phyloP scores from a whole-genome alignment of 2,888 invertebrate genomes.

The Abrostola tripartita region DNA sequence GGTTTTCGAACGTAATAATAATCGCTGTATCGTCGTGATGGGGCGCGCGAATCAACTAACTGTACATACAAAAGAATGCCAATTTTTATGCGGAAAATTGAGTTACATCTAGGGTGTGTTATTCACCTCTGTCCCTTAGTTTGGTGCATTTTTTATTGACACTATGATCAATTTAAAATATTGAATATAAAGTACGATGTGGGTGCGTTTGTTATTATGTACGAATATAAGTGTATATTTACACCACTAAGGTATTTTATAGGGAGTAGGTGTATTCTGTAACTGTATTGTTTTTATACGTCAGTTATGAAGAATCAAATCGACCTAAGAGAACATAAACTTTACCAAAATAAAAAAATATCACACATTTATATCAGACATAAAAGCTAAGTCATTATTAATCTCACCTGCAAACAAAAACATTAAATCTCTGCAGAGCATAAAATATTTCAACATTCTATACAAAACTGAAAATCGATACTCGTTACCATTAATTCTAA shows the following conservation, averaged over 20 bases:
- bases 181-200: slow-evolving; percentile 48
- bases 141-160: slow-evolving; percentile 72
- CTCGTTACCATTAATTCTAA: slow-evolving; percentile 74
- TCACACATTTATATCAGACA: too few relatives aligned
- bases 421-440: slow-evolving; percentile 11
- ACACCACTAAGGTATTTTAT: slow-evolving; percentile 24
- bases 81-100: slow-evolving; percentile 86
- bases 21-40: slow-evolving; percentile 83
- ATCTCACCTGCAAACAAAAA: not conserved
- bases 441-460: slow-evolving; percentile 20
- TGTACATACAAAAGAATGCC: slow-evolving; percentile 83
- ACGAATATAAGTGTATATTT: slow-evolving; percentile 19
- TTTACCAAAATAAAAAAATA: too few relatives aligned
- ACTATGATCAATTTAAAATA: slow-evolving; percentile 61
- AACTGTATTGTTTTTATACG: too few relatives aligned
- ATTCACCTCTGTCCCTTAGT: slow-evolving; percentile 74
- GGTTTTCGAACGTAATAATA: slow-evolving; percentile 88
- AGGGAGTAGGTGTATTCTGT: slow-evolving; percentile 1
- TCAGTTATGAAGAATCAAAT: too few relatives aligned
- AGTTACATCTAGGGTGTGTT: slow-evolving; percentile 79
- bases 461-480: slow-evolving; percentile 54
- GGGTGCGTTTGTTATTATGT: slow-evolving; percentile 25
- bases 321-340: too few relatives aligned
- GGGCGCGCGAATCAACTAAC: slow-evolving; percentile 83
- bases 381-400: not conserved